phyloP scores from a whole-genome alignment of 2,113 vertebrate genomes.

The Nicator chloris region DNA sequence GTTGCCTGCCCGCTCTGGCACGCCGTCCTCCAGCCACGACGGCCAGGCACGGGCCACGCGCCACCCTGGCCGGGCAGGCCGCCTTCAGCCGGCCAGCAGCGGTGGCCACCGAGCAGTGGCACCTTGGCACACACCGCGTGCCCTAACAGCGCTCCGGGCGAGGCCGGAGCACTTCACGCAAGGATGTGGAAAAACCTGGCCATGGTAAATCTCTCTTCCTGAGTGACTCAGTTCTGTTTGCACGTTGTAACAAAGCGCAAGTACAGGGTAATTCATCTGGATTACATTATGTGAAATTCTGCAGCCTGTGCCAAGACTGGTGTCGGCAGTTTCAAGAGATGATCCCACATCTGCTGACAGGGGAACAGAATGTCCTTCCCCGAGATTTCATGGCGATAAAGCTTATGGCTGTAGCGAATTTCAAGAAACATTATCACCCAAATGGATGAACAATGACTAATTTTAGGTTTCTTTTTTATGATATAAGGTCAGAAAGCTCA shows the following conservation, averaged over 20 bases:
- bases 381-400: conserved; percentile 22
- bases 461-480: neutral
- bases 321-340: conserved; percentile 28
- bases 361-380: conserved; percentile 60
- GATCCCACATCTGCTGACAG: conserved; percentile 60
- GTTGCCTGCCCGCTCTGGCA: conserved; percentile 68
- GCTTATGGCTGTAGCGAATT: neutral
- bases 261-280: conserved; percentile 37
- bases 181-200: conserved; percentile 21
- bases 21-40: neutral
- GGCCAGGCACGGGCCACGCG: neutral
- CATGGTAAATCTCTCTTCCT: neutral
- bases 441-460: conserved; percentile 4
- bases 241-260: conserved; percentile 36
- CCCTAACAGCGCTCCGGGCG: neutral
- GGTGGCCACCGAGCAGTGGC: neutral
- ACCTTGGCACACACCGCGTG: neutral
- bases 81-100: neutral
- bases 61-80: neutral
- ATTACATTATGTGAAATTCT: conserved; percentile 53
- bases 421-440: conserved; percentile 9
- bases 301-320: conserved; percentile 51
- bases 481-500: neutral
- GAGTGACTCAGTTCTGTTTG: conserved; percentile 37
- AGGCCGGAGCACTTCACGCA: neutral